phyloP scores from a whole-genome alignment of 2,888 invertebrate genomes.

The Caenorhabditis panamensis region DNA sequence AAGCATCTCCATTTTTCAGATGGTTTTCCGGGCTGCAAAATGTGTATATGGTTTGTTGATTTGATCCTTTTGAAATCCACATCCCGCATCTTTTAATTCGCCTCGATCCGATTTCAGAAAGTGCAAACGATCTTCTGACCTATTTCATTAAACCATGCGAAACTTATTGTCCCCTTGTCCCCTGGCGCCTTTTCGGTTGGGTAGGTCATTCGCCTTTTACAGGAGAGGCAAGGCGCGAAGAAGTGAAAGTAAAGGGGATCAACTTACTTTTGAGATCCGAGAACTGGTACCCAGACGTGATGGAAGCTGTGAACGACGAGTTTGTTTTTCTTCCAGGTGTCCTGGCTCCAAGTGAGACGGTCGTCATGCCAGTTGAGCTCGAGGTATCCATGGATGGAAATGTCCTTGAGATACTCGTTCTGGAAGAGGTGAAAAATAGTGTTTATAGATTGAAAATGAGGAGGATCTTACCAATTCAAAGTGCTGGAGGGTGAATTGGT shows the following conservation, averaged over 20 bases:
- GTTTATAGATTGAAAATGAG: background rate
- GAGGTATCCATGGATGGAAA: slow-evolving; percentile 74
- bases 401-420: slow-evolving; percentile 80
- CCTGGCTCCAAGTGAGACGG: slow-evolving; percentile 59
- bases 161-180: background rate
- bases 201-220: slow-evolving; percentile 12
- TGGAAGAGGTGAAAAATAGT: slow-evolving; percentile 48
- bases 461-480: slow-evolving; percentile 76
- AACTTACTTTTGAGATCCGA: slow-evolving; percentile 73
- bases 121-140: slow-evolving; percentile 28
- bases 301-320: slow-evolving; percentile 78
- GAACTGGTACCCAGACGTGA: slow-evolving; percentile 80
- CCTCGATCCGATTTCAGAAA: slow-evolving; percentile 13
- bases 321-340: slow-evolving; percentile 77
- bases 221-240: background rate
- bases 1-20: slow-evolving; percentile 79
- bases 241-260: slow-evolving; percentile 3
- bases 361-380: slow-evolving; percentile 72
- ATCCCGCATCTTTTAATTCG: too few species aligned
- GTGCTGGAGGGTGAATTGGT: slow-evolving; percentile 80
- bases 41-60: background rate
- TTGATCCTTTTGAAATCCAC: too few species aligned
- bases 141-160: slow-evolving; percentile 21
- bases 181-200: background rate
- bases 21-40: slow-evolving; percentile 76